A percentile compares a stretch with the other conserved stretches of the same genome.
phyloP scores from a whole-genome alignment of 2,113 vertebrate species.

The Carollia perspicillata region DNA sequence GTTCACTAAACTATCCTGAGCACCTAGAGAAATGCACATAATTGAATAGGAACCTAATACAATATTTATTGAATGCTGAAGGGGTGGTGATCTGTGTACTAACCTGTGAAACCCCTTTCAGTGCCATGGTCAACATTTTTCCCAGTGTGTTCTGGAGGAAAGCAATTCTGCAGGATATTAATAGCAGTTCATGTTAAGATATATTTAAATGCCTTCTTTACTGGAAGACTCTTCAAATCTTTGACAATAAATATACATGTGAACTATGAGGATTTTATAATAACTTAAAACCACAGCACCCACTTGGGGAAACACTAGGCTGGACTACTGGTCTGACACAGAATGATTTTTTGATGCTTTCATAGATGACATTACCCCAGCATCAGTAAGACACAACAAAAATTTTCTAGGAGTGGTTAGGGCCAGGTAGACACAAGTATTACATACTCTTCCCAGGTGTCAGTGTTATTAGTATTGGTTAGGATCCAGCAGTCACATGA shows the following conservation, averaged over 20 bases:
- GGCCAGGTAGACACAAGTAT: neutral
- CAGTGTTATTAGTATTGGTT: constrained; percentile 7
- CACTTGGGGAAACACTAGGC: neutral
- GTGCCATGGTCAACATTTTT: neutral
- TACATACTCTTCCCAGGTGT: neutral
- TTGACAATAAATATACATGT: neutral
- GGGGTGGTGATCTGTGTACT: neutral
- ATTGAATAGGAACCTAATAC: neutral
- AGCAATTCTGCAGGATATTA: neutral
- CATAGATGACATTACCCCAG: neutral
- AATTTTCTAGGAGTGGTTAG: neutral
- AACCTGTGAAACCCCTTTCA: neutral
- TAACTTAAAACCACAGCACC: neutral
- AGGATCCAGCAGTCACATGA: neutral
- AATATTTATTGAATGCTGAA: neutral
- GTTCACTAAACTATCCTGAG: neutral
- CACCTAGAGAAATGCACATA: neutral
- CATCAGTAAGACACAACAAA: neutral
- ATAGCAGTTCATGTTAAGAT: neutral
- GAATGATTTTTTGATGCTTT: constrained; percentile 5
- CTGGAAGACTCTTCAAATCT: neutral
- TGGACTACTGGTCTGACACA: neutral
- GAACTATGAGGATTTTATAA: neutral
- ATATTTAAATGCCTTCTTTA: neutral
- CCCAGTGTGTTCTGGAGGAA: neutral